Evolutionary conservation across 2,113 vertebrate species (phyloP).

Genomic region (Lasiurus borealis): DNA sequence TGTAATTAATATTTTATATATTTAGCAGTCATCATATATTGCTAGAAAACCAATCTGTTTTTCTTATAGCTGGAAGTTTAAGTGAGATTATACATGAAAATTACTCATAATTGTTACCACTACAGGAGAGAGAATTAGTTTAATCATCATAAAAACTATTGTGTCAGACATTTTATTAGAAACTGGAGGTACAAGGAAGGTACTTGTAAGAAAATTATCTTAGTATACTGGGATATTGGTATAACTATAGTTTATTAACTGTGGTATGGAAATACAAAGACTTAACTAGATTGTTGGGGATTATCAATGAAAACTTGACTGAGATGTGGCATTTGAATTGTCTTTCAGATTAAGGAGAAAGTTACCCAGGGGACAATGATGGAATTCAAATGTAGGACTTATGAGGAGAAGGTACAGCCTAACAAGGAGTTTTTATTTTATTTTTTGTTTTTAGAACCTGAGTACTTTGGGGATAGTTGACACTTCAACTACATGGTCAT

Average conservation of each 20-base stretch:
- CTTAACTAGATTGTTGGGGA: not conserved
- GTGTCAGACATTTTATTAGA: not conserved
- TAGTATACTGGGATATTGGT: not conserved
- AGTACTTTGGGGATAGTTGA: not conserved
- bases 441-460: not conserved
- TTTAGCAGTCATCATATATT: not conserved
- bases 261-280: not conserved
- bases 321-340: not conserved
- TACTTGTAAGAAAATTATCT: not conserved
- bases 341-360: slow-evolving; percentile 26
- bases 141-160: slow-evolving; percentile 28
- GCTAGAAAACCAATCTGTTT: not conserved
- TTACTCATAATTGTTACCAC: slow-evolving; percentile 4
- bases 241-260: slow-evolving; percentile 6
- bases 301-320: slow-evolving; percentile 21
- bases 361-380: not conserved
- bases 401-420: not conserved
- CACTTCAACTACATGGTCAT: not conserved
- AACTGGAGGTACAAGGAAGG: not conserved
- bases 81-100: slow-evolving; percentile 2
- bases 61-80: slow-evolving; percentile 21
- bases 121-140: not conserved
- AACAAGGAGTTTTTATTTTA: not conserved
- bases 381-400: not conserved
- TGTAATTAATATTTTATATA: not conserved